These are phyloP conservation scores for Trisateles emortualis DNA, from an alignment of 2,888 invertebrate genomes.

Conservation along the genomic window DNA sequence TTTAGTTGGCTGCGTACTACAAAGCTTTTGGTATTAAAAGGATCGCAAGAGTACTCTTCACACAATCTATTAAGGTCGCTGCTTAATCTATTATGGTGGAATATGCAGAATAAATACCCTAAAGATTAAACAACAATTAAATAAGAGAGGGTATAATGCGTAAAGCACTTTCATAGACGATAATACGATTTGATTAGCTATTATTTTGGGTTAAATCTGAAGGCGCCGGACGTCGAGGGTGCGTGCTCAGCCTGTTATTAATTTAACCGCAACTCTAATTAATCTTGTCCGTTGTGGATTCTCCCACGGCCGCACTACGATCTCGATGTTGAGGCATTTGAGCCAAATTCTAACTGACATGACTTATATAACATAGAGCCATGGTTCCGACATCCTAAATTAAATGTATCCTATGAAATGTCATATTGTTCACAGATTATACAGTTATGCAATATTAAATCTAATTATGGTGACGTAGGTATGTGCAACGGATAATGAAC, in stretches of 20 bases:
- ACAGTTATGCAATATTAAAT: constrained; percentile 25
- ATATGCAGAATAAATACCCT: neutral
- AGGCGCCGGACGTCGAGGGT: constrained; percentile 56
- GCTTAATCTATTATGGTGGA: constrained; percentile 1
- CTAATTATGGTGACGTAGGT: constrained; percentile 4
- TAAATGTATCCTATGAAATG: constrained; percentile 37
- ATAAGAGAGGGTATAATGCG: constrained; percentile 43
- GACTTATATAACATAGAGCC: constrained; percentile 48
- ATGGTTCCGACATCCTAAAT: constrained; percentile 39
- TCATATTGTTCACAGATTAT: constrained; percentile 28
- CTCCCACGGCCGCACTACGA: constrained; percentile 66
- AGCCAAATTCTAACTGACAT: constrained; percentile 51
- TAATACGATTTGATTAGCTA: constrained; percentile 65
- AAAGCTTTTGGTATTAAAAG: too few relatives aligned
- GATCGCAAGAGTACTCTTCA: too few relatives aligned
- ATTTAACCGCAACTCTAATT: constrained; percentile 82
- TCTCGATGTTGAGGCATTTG: constrained; percentile 50
- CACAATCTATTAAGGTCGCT: too few relatives aligned
- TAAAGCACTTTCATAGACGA: constrained; percentile 53
- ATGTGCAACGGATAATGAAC: constrained; percentile 9
- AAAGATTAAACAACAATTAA: constrained; percentile 20
- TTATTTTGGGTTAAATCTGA: constrained; percentile 55
- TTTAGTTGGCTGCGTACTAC: too few relatives aligned
- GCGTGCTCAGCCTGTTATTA: constrained; percentile 77
- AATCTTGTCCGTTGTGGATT: constrained; percentile 79